Evolutionary conservation across 2,888 invertebrate genomes (phyloP), one percentile per base, ranked within the genome.

Genomic region (Teleiodes luculella): DNA sequence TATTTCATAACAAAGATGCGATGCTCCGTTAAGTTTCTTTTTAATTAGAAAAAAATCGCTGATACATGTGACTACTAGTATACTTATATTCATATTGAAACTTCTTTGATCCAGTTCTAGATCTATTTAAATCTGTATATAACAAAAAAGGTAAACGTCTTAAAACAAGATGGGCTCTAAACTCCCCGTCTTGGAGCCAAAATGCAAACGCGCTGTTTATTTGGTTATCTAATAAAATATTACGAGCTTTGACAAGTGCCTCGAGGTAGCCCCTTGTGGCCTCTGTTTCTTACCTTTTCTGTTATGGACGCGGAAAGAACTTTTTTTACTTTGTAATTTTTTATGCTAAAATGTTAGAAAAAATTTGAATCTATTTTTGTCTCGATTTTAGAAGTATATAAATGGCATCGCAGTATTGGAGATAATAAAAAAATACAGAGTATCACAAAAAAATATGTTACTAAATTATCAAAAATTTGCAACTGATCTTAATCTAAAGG

Each of bases 211-310:
- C 64, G 72, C 68, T 73, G 78, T 85, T 86, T 86, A 87, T 86
- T 87, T 81, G 84, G 86, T 87, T 83, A 86, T 86, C 83, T 83
- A 86, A 87, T 88, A 88, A 87, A 88, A 88, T 87, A 87, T 87
- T 86, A 87, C 84, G 87, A 86, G 83, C 70, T 80, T 81, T 85
- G 86, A 87, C 86, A 86, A 86, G 80, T 83, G 78, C 80, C 83
- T 78, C 64, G 61, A 77, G 80, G 77, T 76, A 78, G 79, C 74
- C 81, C 79, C 77, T 70, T 60, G 83, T 74, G 83, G 76, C 75
- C 68, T 66, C 53, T 28, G 28, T 60, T 74, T 64, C 74, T 75
- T 80, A 74, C 80, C 76, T 80, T 43, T 75, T 75, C 75, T 64
- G 81, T 82, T 82, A 81, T 76, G 74, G 72, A 71, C 63, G 64